phyloP scores from a whole-genome alignment of 2,888 invertebrate genomes.

The Brachycybe producta region DNA sequence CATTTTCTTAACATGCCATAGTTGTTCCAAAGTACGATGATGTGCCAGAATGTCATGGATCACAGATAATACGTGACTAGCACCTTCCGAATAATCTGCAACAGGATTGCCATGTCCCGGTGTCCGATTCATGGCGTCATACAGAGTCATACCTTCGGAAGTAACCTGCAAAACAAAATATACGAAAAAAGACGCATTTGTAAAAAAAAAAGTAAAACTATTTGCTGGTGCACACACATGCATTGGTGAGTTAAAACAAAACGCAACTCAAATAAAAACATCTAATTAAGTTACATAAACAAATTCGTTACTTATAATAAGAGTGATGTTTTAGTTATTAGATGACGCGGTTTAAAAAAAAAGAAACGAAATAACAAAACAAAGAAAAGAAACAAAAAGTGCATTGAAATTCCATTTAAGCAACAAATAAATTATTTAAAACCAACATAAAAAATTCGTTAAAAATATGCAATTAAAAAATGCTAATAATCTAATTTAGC shows the following conservation, averaged over 20 bases:
- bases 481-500: too few relatives aligned
- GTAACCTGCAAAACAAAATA: too few relatives aligned
- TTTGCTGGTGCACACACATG: neutral
- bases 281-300: neutral
- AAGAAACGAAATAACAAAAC: too few relatives aligned
- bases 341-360: too few relatives aligned
- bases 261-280: too few relatives aligned
- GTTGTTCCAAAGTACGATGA: conserved; percentile 81
- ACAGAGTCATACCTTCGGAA: conserved; percentile 37
- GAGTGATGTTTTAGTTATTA: too few relatives aligned
- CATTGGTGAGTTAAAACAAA: neutral
- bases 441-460: too few relatives aligned
- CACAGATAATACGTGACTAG: conserved; percentile 88
- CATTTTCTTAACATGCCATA: conserved; percentile 89
- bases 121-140: conserved; percentile 35
- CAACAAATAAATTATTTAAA: too few relatives aligned
- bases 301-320: neutral
- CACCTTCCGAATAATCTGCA: conserved; percentile 89
- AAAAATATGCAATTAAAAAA: too few relatives aligned
- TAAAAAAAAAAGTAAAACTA: neutral
- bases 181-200: conserved; percentile 13
- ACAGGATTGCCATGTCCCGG: conserved; percentile 68
- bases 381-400: too few relatives aligned
- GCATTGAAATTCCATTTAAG: too few relatives aligned
- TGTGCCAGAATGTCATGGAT: conserved; percentile 94